Evolutionary conservation across 2,113 vertebrate species (phyloP).

Genomic region (Charina bottae): DNA sequence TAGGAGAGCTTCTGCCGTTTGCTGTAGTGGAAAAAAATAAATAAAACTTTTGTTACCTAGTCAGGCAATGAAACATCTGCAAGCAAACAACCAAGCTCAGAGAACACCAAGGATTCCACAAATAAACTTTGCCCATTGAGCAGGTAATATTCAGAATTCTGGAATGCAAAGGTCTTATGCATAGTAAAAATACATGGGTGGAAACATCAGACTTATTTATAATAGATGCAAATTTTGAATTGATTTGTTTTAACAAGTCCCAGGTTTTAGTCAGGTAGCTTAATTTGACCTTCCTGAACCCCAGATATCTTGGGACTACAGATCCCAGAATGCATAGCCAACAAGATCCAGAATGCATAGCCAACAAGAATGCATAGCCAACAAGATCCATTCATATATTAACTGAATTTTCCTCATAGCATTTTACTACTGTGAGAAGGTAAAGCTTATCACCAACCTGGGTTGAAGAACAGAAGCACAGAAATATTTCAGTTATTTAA

Average conservation of each 20-base stretch:
- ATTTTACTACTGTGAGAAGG: neutral
- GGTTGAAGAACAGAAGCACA: neutral
- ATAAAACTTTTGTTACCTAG: neutral
- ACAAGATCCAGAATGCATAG: neutral
- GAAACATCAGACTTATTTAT: neutral
- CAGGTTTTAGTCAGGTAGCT: neutral
- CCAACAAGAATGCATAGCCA: neutral
- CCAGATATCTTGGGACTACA: neutral
- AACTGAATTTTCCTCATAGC: neutral
- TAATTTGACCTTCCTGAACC: neutral
- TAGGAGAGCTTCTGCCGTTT: neutral
- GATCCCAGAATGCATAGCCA: neutral
- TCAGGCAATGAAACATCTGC: no score
- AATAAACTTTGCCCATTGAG: neutral
- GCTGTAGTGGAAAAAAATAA: neutral
- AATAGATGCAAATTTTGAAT: neutral
- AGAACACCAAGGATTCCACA: no score
- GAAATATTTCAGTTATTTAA: neutral
- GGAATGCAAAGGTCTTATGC: neutral
- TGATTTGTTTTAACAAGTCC: neutral
- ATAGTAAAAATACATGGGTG: neutral
- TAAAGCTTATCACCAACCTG: neutral
- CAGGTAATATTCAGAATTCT: neutral
- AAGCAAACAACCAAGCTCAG: no score
- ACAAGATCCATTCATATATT: neutral